Evolutionary conservation across 1,140 invertebrate genomes (phyloP).

Genomic region (Tetramorium parvispinum): DNA sequence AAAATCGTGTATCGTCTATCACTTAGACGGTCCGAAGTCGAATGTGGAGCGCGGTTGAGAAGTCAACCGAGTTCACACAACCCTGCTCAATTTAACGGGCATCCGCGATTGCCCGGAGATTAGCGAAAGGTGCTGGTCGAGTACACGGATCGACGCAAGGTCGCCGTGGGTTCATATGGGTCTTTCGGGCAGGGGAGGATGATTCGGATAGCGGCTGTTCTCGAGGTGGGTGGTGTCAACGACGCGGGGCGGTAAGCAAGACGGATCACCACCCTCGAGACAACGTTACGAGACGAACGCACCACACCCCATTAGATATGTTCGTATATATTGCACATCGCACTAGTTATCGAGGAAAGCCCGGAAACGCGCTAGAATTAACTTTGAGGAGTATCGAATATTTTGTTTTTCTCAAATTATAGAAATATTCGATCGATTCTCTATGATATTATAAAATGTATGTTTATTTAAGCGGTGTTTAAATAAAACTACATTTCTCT

Average conservation of each 20-base stretch:
- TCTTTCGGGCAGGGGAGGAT: conserved; percentile 32
- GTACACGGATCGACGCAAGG: conserved; percentile 65
- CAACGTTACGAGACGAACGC: conserved; percentile 73
- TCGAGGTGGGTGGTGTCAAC: conserved; percentile 79
- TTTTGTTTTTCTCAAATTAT: not conserved
- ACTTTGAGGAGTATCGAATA: not conserved
- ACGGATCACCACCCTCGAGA: conserved; percentile 78
- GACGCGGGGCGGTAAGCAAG: conserved; percentile 77
- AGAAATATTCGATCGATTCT: not conserved
- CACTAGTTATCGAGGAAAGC: conserved; percentile 23
- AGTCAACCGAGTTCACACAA: conserved; percentile 52
- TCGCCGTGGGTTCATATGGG: conserved; percentile 53
- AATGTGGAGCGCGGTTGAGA: conserved; percentile 40
- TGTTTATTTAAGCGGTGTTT: not conserved
- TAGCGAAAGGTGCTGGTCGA: conserved; percentile 52
- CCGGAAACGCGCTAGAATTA: conserved; percentile 16
- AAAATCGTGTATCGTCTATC: conserved; percentile 60
- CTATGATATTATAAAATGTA: not conserved
- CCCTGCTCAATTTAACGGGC: conserved; percentile 63
- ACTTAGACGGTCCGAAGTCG: conserved; percentile 35
- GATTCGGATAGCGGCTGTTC: conserved; percentile 72
- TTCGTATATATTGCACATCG: conserved; percentile 37
- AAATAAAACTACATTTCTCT: not conserved
- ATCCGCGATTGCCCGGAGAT: conserved; percentile 66
- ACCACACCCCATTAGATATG: conserved; percentile 69